Base-by-base conservation (phyloP, 1,140 invertebrate genomes). In the Hycleus cichorii region DNA sequence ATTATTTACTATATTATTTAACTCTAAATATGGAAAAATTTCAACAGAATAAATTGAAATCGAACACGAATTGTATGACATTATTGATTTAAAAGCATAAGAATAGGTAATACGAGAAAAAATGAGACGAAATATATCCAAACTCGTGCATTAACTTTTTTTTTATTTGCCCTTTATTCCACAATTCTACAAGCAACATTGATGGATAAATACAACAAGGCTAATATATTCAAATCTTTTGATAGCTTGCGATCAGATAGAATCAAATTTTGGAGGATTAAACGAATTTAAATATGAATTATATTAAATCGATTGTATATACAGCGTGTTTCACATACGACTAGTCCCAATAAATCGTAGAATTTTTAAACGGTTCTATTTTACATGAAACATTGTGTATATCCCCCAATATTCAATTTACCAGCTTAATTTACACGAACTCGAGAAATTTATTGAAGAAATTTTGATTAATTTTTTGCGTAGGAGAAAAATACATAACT, bases 261-360 rank as follows among this genome's bases (percentile, higher is more conserved):
- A 56, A 56, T 47, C 53, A 43, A 47, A 47, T 56, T 56, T 56
- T 32, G 51, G 32, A 32, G 32, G 51, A 53, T 53, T 53, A 53
- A 43, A 45, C 51, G 39, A 26, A 53, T 53, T 53, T 53, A 53
- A 53, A 53, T 53, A 53, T 53, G 46, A 53, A 53, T 53, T 53
- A 45, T 53, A 53, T 7, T 4, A 7, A 32, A 32, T 7, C 7
- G 32, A 7, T 7, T 4, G 7, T 32, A 32, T 5, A 32, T 32
- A 32, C 7, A 5, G 4, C 32, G 3, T 5, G 4, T 32, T 32
- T 4, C 4, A 32, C 32, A 32, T 32, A 1, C 18, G 18, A 18
- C 18, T 18, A 18, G 18, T 18, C 18, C 18, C 18, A 18, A 18
- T 18, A 18, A 18, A 18, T 18, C 18, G 18, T 18, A 1, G 18